Conservation (phyloP, 2,888 invertebrate species). For the Epiblema foenella region DNA sequence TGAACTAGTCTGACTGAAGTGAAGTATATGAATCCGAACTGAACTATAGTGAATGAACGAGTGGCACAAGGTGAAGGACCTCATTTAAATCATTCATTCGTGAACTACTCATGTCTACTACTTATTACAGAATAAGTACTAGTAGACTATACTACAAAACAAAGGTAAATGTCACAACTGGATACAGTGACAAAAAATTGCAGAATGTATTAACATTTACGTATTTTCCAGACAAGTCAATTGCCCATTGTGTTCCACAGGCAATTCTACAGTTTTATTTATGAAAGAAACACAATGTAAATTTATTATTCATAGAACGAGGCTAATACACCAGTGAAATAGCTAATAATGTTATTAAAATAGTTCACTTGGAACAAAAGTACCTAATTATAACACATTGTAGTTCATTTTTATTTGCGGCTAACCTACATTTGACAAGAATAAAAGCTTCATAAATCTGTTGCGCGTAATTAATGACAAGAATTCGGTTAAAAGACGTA, state of each 20-base stretch:
- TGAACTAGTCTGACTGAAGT: too few species aligned
- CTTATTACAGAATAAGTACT: too few species aligned
- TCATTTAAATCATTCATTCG: too few species aligned
- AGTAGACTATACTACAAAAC: neutral
- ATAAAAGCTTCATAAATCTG: slow-evolving; percentile 54
- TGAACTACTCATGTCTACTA: too few species aligned
- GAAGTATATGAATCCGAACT: too few species aligned
- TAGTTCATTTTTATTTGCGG: slow-evolving; percentile 39
- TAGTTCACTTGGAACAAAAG: slow-evolving; percentile 39
- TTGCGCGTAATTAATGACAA: slow-evolving; percentile 60
- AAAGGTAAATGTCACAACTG: neutral
- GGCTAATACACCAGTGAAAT: slow-evolving; percentile 54
- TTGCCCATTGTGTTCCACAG: slow-evolving; percentile 20
- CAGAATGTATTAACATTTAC: neutral
- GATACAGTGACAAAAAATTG: neutral
- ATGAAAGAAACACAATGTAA: slow-evolving; percentile 55
- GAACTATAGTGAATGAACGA: too few species aligned
- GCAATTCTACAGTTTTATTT: slow-evolving; percentile 20
- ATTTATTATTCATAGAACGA: slow-evolving; percentile 64
- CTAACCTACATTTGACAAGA: slow-evolving; percentile 34
- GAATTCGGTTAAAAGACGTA: slow-evolving; percentile 63
- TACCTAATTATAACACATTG: slow-evolving; percentile 45
- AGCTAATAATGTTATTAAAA: slow-evolving; percentile 45
- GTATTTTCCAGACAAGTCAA: neutral
- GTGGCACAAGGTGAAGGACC: too few species aligned